Evolutionary conservation across 2,797 vertebrate species (phyloP).

Genomic region (Calcarius lapponicus): DNA sequence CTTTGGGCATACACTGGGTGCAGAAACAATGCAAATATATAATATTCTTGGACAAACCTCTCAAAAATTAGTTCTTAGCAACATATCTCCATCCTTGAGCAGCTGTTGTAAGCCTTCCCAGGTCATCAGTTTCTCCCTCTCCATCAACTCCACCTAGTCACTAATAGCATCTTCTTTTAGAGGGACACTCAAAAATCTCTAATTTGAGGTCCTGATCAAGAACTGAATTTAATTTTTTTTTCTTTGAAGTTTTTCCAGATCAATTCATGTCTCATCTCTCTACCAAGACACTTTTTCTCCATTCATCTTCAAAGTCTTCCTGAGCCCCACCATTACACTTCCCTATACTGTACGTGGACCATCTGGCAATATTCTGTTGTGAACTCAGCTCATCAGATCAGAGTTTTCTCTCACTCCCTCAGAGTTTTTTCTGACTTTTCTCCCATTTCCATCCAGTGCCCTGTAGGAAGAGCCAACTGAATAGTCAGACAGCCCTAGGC

Average conservation of each 20-base stretch:
- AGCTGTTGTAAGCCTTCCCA: background rate
- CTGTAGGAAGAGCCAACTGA: background rate
- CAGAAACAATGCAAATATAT: background rate
- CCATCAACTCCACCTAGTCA: background rate
- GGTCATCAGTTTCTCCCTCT: background rate
- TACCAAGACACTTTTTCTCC: background rate
- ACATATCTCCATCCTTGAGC: background rate
- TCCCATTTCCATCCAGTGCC: background rate
- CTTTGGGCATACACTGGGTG: background rate
- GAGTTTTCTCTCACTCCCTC: background rate
- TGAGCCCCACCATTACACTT: background rate
- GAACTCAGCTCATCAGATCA: background rate
- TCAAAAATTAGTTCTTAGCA: background rate
- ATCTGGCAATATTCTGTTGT: background rate
- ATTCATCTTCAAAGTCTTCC: background rate
- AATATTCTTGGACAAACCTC: background rate
- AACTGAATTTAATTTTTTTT: background rate
- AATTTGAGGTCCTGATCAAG: background rate
- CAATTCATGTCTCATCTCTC: background rate
- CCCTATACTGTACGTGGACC: background rate
- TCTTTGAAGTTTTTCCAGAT: background rate
- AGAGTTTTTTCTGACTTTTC: background rate
- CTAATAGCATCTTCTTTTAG: background rate
- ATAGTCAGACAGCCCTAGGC: background rate
- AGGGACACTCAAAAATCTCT: background rate